A percentile compares a stretch with the other conserved stretches of the same genome.
Conservation (phyloP, 2,888 invertebrate genomes). For the Ectemnius continuus region DNA sequence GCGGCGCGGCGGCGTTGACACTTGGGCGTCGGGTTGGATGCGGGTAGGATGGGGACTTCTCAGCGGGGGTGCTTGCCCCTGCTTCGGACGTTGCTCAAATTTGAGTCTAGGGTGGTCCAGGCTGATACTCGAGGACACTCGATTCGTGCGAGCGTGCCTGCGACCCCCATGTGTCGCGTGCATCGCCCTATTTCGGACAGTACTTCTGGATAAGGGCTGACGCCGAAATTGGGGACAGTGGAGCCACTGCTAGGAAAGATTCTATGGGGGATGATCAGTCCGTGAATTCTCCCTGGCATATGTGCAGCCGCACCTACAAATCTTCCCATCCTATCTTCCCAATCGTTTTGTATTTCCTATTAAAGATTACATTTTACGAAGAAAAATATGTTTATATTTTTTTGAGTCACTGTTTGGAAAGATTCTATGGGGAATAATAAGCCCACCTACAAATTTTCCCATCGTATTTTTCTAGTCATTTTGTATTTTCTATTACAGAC, state of each 20-base stretch:
- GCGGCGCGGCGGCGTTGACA: slow-evolving; percentile 7
- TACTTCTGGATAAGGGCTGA: slow-evolving; percentile 25
- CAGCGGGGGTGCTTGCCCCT: slow-evolving; percentile 36
- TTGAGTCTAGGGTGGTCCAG: slow-evolving; percentile 19
- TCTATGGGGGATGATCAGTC: slow-evolving; percentile 25
- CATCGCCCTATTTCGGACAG: slow-evolving; percentile 36
- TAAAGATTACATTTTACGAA: no score
- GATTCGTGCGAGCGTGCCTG: slow-evolving; percentile 9
- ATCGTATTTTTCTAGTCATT: no score
- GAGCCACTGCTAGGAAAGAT: slow-evolving; percentile 21
- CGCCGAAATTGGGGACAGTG: slow-evolving; percentile 23
- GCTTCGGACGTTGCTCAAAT: slow-evolving; percentile 33
- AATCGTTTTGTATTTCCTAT: slow-evolving; percentile 3
- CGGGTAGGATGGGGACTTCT: slow-evolving; percentile 37
- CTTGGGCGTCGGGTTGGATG: slow-evolving; percentile 41
- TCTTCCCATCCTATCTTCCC: not conserved
- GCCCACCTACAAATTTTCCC: no score
- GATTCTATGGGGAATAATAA: no score
- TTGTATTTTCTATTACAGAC: no score
- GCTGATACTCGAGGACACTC: slow-evolving; percentile 36
- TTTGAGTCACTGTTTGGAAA: no score
- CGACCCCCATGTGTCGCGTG: slow-evolving; percentile 46
- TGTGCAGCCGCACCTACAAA: slow-evolving; percentile 27
- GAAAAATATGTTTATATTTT: no score
- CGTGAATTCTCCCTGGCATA: slow-evolving; percentile 32